These are phyloP conservation scores for Drosophila nigrodunni DNA, from an alignment of 1,140 invertebrate genomes.

Conservation along the genomic window DNA sequence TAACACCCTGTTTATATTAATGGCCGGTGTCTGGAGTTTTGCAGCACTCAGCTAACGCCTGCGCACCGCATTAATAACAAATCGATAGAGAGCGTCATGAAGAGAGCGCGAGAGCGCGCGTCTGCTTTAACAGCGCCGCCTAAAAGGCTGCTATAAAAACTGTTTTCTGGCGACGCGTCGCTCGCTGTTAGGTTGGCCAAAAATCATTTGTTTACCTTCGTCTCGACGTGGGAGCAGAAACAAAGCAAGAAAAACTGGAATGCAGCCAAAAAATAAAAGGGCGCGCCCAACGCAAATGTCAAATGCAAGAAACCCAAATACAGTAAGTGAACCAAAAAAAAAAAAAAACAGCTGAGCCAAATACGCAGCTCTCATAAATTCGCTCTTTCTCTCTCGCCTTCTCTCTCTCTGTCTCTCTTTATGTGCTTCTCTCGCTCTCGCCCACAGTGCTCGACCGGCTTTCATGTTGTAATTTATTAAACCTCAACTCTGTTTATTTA, in stretches of 20 bases:
- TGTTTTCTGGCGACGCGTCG: slow-evolving; percentile 4
- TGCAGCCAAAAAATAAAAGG: slow-evolving; percentile 63
- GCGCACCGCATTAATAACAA: slow-evolving; percentile 64
- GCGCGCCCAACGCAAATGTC: slow-evolving; percentile 58
- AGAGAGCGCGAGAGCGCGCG: not conserved
- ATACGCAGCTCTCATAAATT: slow-evolving; percentile 27
- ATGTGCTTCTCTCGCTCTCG: not conserved
- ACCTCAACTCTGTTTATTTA: slow-evolving; percentile 55
- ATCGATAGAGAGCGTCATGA: slow-evolving; percentile 56
- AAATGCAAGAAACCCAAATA: slow-evolving; percentile 42
- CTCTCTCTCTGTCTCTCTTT: not conserved
- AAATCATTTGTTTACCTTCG: slow-evolving; percentile 41
- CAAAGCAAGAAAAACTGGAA: slow-evolving; percentile 13
- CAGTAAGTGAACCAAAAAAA: not conserved
- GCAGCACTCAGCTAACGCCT: slow-evolving; percentile 44
- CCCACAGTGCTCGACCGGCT: slow-evolving; percentile 22
- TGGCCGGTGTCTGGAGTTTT: slow-evolving; percentile 45
- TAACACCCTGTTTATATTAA: slow-evolving; percentile 45
- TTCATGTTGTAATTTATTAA: slow-evolving; percentile 57
- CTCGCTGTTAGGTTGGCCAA: slow-evolving; percentile 34
- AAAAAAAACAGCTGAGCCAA: slow-evolving; percentile 56
- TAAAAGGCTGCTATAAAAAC: slow-evolving; percentile 65
- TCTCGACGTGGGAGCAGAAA: slow-evolving; percentile 5
- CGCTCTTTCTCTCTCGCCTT: not conserved
- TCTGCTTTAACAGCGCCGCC: slow-evolving; percentile 62